Percentiles rank a stretch among this genome's conserved stretches.
Conservation (phyloP, 2,797 vertebrate species). For the Acanthopagrus latus region DNA sequence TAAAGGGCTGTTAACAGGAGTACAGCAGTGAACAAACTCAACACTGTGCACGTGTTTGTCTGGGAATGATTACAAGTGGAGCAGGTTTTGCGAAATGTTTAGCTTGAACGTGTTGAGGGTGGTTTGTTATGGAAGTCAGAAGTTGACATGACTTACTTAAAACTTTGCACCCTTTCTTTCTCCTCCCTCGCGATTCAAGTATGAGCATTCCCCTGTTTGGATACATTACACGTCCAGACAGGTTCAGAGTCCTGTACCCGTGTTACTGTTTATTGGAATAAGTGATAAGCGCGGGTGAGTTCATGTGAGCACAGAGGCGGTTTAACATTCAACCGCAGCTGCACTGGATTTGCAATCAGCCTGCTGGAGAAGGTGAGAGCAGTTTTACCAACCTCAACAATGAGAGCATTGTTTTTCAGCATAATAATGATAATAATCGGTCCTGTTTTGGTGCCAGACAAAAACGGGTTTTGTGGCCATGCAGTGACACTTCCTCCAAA, state of each 20-base stretch:
- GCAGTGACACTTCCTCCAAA: not conserved
- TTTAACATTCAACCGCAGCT: not conserved
- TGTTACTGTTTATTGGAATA: not conserved
- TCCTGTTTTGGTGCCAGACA: too few species aligned
- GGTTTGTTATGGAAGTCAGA: too few species aligned
- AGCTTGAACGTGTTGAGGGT: too few species aligned
- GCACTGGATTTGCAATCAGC: not conserved
- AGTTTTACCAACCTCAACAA: conserved; percentile 8
- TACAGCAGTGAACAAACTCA: too few species aligned
- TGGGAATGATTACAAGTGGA: too few species aligned
- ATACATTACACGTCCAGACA: not conserved
- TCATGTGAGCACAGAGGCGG: not conserved
- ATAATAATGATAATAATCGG: not conserved
- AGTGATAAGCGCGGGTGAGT: not conserved
- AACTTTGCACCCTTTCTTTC: too few species aligned
- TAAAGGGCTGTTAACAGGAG: too few species aligned
- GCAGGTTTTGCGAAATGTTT: too few species aligned
- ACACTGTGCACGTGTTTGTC: too few species aligned
- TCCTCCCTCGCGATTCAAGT: too few species aligned
- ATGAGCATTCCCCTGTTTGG: too few species aligned
- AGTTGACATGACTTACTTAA: too few species aligned
- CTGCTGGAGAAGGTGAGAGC: conserved; percentile 47
- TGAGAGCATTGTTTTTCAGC: not conserved
- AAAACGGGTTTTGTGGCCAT: not conserved
- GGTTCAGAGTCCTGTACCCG: conserved; percentile 40